These are phyloP conservation scores for Mizuhopecten yessoensis DNA, from an alignment of 1,140 invertebrate genomes.

Conservation along the genomic window DNA sequence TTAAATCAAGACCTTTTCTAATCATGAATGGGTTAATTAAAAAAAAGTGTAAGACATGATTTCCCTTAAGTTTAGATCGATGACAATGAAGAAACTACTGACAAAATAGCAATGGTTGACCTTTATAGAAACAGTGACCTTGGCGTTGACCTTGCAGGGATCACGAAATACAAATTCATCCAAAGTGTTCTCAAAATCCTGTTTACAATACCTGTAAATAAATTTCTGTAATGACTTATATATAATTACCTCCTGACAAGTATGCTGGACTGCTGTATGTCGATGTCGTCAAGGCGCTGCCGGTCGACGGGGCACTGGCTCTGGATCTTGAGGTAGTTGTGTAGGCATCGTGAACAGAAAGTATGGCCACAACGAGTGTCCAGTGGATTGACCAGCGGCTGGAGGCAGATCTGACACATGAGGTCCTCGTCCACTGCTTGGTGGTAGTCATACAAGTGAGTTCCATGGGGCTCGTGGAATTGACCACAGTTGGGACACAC, in stretches of 20 bases:
- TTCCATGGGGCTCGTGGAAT: conserved; percentile 83
- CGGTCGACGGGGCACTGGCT: conserved; percentile 82
- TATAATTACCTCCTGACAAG: conserved; percentile 83
- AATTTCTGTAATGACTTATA: too few species aligned
- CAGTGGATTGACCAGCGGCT: conserved; percentile 82
- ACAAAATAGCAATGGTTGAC: too few species aligned
- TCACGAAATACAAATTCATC: too few species aligned
- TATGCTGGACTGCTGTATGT: conserved; percentile 82
- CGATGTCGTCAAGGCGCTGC: conserved; percentile 73
- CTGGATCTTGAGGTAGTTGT: conserved; percentile 83
- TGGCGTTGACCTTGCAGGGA: too few species aligned
- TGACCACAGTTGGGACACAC: conserved; percentile 84
- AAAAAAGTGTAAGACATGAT: too few species aligned
- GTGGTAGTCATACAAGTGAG: conserved; percentile 85
- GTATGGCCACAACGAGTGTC: conserved; percentile 86
- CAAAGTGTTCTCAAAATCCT: too few species aligned
- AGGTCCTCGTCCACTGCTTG: conserved; percentile 85
- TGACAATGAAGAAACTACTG: too few species aligned
- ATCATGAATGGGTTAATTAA: too few species aligned
- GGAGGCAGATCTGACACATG: conserved; percentile 85
- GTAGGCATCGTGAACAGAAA: conserved; percentile 84
- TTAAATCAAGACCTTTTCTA: too few species aligned
- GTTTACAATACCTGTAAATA: not conserved
- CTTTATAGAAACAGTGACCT: too few species aligned
- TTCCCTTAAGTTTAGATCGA: too few species aligned